Evolutionary conservation across 2,797 vertebrate species (phyloP).

Genomic region (Botia kubotai): DNA sequence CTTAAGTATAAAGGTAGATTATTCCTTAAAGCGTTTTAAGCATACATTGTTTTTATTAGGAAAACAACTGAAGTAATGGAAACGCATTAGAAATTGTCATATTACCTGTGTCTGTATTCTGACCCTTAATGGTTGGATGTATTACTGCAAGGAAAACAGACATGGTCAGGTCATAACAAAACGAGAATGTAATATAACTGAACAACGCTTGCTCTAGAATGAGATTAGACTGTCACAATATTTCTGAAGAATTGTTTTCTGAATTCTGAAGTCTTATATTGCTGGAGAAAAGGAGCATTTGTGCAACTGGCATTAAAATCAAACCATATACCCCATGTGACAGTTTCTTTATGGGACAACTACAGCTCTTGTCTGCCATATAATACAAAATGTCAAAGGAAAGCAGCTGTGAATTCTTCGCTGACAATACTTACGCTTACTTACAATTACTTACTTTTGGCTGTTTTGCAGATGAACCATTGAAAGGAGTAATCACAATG

Average conservation of each 20-base stretch:
- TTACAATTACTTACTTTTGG: slow-evolving; percentile 37
- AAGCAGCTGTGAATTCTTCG: background rate
- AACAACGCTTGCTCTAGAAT: background rate
- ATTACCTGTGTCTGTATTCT: slow-evolving; percentile 24
- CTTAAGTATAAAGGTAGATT: too few species aligned
- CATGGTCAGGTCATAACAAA: background rate
- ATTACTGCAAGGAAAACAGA: slow-evolving; percentile 31
- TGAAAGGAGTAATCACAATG: background rate
- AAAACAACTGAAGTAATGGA: background rate
- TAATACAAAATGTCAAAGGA: background rate
- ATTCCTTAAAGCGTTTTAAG: too few species aligned
- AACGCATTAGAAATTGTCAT: slow-evolving; percentile 2
- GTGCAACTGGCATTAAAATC: background rate
- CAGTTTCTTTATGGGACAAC: background rate
- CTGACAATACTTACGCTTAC: background rate
- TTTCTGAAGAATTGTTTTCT: too few species aligned
- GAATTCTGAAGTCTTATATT: background rate
- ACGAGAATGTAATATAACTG: background rate
- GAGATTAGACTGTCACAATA: background rate
- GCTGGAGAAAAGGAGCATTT: too few species aligned
- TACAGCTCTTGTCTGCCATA: background rate
- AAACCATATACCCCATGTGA: background rate
- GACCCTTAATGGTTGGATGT: background rate
- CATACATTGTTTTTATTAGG: too few species aligned
- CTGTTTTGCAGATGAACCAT: slow-evolving; percentile 51